These are phyloP conservation scores for Proales similis DNA, from an alignment of 1,140 invertebrate genomes.

Conservation along the genomic window DNA sequence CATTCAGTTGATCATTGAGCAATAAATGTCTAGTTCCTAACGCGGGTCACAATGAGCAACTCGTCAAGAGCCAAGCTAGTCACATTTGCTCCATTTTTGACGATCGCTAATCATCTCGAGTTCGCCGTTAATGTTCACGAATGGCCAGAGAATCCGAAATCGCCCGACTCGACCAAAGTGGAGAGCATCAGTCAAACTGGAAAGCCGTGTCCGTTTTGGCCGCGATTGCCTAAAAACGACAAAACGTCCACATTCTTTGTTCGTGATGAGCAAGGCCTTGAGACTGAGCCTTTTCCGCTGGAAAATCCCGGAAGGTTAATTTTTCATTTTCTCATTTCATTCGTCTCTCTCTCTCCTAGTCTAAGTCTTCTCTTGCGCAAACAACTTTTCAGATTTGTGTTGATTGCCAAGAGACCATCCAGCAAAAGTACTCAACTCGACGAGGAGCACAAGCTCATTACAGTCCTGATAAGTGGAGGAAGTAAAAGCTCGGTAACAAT, in stretches of 20 bases:
- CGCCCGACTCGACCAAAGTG: conserved; percentile 1
- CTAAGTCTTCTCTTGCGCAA: too few relatives aligned
- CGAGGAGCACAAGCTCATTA: too few relatives aligned
- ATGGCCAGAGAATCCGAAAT: neutral
- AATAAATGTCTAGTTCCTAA: conserved; percentile 1
- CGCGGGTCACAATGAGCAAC: conserved; percentile 36
- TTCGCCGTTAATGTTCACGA: neutral
- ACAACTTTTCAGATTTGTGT: too few relatives aligned
- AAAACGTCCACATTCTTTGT: conserved; percentile 9
- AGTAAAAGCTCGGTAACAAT: conserved; percentile 30
- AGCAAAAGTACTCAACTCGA: too few relatives aligned
- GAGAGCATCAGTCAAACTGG: neutral
- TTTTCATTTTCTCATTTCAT: too few relatives aligned
- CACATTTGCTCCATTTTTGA: conserved; percentile 37
- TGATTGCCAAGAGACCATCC: too few relatives aligned
- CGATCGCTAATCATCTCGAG: conserved; percentile 20
- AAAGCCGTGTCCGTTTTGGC: conserved; percentile 13
- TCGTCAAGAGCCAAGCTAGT: conserved; percentile 16
- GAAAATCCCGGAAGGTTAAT: conserved; percentile 30
- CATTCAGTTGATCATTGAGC: too few relatives aligned
- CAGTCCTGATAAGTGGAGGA: conserved; percentile 28
- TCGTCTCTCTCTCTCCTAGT: too few relatives aligned
- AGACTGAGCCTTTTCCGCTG: conserved; percentile 3
- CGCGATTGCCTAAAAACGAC: neutral
- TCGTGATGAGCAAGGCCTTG: neutral